Evolutionary conservation across 1,140 invertebrate species (phyloP).

Genomic region (Drosophila orosa): DNA sequence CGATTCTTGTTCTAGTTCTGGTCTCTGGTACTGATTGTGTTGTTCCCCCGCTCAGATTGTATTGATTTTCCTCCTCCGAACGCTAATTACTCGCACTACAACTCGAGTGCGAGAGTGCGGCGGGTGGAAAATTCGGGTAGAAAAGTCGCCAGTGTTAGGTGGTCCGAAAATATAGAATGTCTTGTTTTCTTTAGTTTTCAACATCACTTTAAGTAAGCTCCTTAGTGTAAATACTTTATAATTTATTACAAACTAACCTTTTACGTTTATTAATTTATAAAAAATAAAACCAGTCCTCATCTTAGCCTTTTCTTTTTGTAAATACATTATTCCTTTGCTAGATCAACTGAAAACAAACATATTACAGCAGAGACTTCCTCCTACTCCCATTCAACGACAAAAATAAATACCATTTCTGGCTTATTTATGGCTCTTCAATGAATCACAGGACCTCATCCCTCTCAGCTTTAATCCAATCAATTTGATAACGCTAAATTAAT

Average conservation of each 20-base stretch:
- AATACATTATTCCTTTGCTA: background rate
- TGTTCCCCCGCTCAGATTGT: slow-evolving; percentile 35
- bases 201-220: fast-evolving
- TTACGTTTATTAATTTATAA: background rate
- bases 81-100: slow-evolving; percentile 30
- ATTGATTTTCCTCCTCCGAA: slow-evolving; percentile 38
- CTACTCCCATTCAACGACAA: background rate
- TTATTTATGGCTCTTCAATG: slow-evolving; percentile 5
- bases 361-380: background rate
- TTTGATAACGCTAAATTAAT: slow-evolving; percentile 60
- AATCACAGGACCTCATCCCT: slow-evolving; percentile 6
- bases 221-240: background rate
- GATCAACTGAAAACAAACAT: background rate
- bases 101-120: background rate
- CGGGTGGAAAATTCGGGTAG: background rate
- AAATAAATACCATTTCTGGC: slow-evolving; percentile 13
- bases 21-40: slow-evolving; percentile 29
- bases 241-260: background rate
- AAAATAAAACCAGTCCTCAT: background rate
- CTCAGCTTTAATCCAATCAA: slow-evolving; percentile 52
- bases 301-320: background rate
- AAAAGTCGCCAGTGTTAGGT: slow-evolving; percentile 15
- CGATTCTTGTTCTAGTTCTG: slow-evolving; percentile 8
- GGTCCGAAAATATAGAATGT: no score
- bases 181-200: background rate